A percentile compares a stretch with the other conserved stretches of the same genome.
Conservation (phyloP, 1,140 invertebrate genomes). For the Zophobas morio region DNA sequence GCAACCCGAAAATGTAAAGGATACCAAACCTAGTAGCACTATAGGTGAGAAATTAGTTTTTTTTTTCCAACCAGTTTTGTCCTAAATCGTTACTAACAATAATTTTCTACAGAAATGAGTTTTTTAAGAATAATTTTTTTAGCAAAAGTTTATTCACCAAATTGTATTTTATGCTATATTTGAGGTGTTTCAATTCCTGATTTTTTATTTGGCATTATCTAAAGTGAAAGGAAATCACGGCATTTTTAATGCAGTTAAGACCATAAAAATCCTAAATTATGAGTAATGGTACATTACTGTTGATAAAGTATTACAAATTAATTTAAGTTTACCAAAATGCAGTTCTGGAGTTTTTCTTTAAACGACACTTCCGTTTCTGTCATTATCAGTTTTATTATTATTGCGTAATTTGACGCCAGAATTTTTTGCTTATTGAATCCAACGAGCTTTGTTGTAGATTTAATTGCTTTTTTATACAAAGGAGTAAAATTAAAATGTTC, state of each 20-base stretch:
- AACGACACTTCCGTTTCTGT: background rate
- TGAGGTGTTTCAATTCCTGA: too few relatives aligned
- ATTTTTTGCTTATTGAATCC: too few relatives aligned
- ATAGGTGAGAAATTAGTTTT: conserved; percentile 71
- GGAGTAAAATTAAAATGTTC: too few relatives aligned
- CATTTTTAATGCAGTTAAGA: conserved; percentile 1
- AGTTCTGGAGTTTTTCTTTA: background rate
- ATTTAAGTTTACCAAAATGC: background rate
- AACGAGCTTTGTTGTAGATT: too few relatives aligned
- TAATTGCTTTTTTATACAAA: too few relatives aligned
- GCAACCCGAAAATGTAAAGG: conserved; percentile 65
- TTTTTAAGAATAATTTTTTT: conserved; percentile 1
- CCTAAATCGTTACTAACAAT: too few relatives aligned
- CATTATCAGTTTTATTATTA: too few relatives aligned
- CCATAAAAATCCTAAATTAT: background rate
- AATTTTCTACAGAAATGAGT: background rate
- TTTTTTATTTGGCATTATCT: too few relatives aligned
- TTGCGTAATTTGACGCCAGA: too few relatives aligned
- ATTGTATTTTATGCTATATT: too few relatives aligned
- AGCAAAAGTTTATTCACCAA: background rate
- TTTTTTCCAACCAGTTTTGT: too few relatives aligned
- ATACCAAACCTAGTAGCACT: conserved; percentile 72
- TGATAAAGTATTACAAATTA: background rate
- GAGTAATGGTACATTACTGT: background rate
- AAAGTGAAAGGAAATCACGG: background rate